These are phyloP conservation scores for Pithecia hirsuta DNA, from an alignment of 2,797 vertebrate genomes.

Conservation along the genomic window DNA sequence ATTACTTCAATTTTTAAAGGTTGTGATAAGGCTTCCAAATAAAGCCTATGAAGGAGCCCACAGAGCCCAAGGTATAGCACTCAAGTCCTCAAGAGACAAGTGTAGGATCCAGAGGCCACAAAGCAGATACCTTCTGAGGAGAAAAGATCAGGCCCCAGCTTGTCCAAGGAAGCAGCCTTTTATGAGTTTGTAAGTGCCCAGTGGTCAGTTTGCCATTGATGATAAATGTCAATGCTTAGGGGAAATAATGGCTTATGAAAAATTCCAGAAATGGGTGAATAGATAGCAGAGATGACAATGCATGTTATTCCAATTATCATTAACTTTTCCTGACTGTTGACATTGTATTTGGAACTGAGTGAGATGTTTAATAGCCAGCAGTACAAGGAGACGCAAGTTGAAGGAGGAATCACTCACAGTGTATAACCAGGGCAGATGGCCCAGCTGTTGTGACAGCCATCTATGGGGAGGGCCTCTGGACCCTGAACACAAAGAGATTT, in stretches of 20 bases:
- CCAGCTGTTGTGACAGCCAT: background rate
- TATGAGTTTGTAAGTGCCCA: background rate
- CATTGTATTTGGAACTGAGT: background rate
- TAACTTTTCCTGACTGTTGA: background rate
- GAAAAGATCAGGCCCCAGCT: background rate
- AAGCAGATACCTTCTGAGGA: constrained; percentile 4
- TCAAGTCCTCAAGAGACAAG: background rate
- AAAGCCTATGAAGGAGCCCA: constrained; percentile 49
- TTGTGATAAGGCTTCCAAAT: constrained; percentile 62
- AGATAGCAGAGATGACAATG: background rate
- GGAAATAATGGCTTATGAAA: background rate
- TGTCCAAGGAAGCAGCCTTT: background rate
- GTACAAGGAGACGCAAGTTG: background rate
- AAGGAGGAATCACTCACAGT: background rate
- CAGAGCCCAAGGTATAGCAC: background rate
- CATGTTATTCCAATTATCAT: background rate
- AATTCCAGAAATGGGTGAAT: background rate
- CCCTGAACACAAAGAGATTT: background rate
- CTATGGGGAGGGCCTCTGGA: background rate
- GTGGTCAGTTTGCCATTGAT: background rate
- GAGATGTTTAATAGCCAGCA: background rate
- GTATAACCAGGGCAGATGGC: background rate
- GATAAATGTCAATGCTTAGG: background rate
- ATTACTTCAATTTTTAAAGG: constrained; percentile 70
- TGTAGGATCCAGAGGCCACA: background rate